Conservation (phyloP, 2,113 vertebrate genomes). For the Caranx melampygus region DNA sequence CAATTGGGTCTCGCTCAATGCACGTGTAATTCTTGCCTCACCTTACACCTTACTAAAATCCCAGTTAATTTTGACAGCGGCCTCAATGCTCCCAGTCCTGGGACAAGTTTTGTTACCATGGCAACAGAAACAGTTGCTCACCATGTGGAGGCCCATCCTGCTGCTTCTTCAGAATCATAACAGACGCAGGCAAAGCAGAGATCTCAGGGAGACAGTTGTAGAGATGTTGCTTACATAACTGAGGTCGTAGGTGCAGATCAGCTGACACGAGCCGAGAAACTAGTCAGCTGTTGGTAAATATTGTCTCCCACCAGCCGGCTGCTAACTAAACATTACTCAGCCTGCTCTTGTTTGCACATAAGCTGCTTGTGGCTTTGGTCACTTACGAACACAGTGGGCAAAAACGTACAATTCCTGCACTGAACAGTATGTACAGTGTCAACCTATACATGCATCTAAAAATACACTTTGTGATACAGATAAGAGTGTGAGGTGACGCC, state of each 20-base stretch:
- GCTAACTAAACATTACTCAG: conserved; percentile 17
- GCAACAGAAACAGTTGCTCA: conserved; percentile 46
- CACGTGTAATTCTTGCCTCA: neutral
- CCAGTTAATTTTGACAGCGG: conserved; percentile 9
- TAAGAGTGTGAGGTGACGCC: neutral
- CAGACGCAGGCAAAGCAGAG: conserved; percentile 17
- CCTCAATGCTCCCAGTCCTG: conserved; percentile 23
- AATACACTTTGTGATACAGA: neutral
- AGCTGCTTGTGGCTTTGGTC: neutral
- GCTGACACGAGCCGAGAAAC: conserved; percentile 1
- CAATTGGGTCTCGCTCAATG: neutral
- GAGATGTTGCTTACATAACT: conserved; percentile 24
- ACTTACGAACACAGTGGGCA: neutral
- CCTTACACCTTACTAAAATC: neutral
- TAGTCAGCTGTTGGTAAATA: conserved; percentile 28
- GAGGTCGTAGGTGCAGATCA: conserved; percentile 20
- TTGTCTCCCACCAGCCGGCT: conserved; percentile 4
- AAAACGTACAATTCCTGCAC: neutral
- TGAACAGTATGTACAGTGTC: neutral
- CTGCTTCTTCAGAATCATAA: conserved; percentile 56
- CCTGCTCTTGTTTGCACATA: conserved; percentile 10
- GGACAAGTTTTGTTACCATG: conserved; percentile 55
- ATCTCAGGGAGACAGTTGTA: neutral
- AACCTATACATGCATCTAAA: neutral
- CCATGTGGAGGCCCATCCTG: conserved; percentile 1